These are phyloP conservation scores for Exocentrus adspersus DNA, from an alignment of 2,888 invertebrate species.

Conservation along the genomic window DNA sequence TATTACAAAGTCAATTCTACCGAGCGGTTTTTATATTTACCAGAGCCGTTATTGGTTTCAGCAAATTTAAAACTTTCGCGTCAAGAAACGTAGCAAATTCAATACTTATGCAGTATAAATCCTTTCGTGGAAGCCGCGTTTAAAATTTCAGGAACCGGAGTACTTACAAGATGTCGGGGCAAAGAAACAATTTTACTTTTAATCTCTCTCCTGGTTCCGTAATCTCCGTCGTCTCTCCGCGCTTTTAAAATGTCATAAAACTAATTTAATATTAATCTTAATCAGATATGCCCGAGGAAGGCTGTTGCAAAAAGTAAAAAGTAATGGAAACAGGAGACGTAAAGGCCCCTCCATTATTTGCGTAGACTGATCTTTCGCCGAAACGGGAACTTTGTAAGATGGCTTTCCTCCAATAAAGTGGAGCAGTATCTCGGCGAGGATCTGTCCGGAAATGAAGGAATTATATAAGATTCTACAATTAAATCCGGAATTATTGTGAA, in stretches of 20 bases:
- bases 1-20: conserved; percentile 3
- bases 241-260: conserved; percentile 18
- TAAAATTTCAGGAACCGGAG: neutral
- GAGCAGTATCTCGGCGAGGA: too few species aligned
- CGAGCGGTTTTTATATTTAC: neutral
- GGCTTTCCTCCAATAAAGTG: too few species aligned
- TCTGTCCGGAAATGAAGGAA: too few species aligned
- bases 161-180: neutral
- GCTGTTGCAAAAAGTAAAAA: neutral
- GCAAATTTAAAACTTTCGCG: neutral
- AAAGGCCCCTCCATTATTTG: neutral
- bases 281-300: neutral
- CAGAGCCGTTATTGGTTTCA: neutral
- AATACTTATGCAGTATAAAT: too few species aligned
- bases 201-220: conserved; percentile 5
- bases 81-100: neutral
- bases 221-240: conserved; percentile 2
- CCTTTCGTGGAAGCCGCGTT: too few species aligned
- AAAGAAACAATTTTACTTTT: conserved; percentile 11
- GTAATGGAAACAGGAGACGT: conserved; percentile 14
- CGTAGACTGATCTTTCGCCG: conserved; percentile 7
- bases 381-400: conserved; percentile 6
- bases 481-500: too few species aligned
- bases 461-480: too few species aligned
- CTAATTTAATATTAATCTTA: conserved; percentile 23